These are phyloP conservation scores for Cheirogaleus major DNA, from an alignment of 2,797 vertebrate genomes.

Conservation along the genomic window DNA sequence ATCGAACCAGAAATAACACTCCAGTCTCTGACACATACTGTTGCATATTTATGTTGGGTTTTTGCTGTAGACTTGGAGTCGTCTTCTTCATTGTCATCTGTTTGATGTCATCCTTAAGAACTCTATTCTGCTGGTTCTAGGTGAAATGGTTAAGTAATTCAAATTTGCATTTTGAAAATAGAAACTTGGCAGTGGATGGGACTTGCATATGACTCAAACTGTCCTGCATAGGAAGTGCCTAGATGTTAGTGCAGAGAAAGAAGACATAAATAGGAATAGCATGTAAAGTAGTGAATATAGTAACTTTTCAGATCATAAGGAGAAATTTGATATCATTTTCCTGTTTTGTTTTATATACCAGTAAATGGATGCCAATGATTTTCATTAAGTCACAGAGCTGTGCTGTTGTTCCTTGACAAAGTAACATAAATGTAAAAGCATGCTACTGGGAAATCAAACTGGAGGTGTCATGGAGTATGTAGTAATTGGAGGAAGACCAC, in stretches of 20 bases:
- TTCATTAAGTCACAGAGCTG: background rate
- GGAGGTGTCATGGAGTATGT: background rate
- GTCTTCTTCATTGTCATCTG: background rate
- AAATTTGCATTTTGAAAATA: conserved; percentile 30
- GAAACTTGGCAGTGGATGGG: background rate
- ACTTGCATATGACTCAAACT: conserved; percentile 16
- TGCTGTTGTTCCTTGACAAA: background rate
- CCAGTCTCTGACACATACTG: background rate
- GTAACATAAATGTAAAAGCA: background rate
- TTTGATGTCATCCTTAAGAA: background rate
- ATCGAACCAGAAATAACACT: background rate
- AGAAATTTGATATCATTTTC: background rate
- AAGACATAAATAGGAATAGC: background rate
- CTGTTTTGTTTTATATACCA: background rate
- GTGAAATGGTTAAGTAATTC: conserved; percentile 31
- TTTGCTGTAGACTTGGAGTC: background rate
- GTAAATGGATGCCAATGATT: background rate
- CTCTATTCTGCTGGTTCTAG: background rate
- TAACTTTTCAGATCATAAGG: background rate
- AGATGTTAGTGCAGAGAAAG: background rate
- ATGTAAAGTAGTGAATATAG: background rate
- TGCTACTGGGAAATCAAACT: background rate
- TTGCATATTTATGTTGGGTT: background rate
- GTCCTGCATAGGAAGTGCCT: conserved; percentile 1
- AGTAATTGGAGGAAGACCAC: background rate